Evolutionary conservation across 2,797 vertebrate genomes (phyloP), one percentile per base, ranked within the genome.

Genomic region (Propithecus deckenii): DNA sequence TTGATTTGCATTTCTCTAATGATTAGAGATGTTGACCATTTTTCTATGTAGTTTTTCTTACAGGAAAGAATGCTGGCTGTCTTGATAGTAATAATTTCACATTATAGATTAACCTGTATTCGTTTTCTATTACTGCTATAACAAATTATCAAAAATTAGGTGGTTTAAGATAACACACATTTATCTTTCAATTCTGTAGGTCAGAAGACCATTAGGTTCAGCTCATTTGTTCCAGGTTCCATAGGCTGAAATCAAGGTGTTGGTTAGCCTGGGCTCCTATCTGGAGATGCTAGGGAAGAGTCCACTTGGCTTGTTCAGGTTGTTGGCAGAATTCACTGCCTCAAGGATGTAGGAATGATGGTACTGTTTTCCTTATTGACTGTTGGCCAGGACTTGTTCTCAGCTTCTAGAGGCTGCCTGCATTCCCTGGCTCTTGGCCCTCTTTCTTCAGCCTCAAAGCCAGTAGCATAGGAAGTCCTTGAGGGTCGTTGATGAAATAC

Each of bases 31-130:
- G 41, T 43, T 43, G 41, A 43, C 4, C 41, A 7, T 43, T 43
- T 43, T 43, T 43, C 41, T 63, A 0, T 50, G 28, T 61, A 75
- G 35, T 94, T 94, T 91, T 96, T 89, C 84, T 94, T 80, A 93
- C 1, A 92, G 74, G 43, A 88, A 95, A n/a, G 59, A 91, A 67
- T 69, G 55, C 61, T 86, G 74, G 48, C 52, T 86, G 65, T 15
- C 65, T 84, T 87, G 71, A 55, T 38, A 63, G 78, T 96, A 88
- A 57, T 69, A 95, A 81, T 95, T 81, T 80, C 22, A 96, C 10
- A 22, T 55, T 76, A 9, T 85, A 61, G 25, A 63, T 95, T 80
- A 94, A 80, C 71, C 43, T 76, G 0, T 72, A 25, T 88, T 85
- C 22, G 43, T 94, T 94, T 97, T 78, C 81, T 95, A 15, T 86